A percentile compares a stretch with the other conserved stretches of the same genome.
These are phyloP conservation scores for Rhynchotus rufescens DNA, from an alignment of 2,797 vertebrate genomes.

Conservation along the genomic window DNA sequence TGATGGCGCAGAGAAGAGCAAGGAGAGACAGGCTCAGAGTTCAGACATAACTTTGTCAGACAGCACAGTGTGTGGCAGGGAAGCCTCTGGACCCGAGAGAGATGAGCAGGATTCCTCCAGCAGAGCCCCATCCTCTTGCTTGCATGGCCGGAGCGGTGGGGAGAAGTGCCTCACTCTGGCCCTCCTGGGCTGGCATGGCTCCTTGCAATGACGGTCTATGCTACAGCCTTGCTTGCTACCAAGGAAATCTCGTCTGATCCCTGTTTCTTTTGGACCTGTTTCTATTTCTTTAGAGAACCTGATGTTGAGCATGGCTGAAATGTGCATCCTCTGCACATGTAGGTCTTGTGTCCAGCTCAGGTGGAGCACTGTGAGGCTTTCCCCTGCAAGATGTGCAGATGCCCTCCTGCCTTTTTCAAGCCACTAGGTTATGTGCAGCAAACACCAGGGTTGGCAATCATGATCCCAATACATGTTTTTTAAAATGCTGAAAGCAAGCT, in stretches of 20 bases:
- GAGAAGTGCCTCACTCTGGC: neutral
- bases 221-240: neutral
- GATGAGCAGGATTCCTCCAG: neutral
- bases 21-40: neutral
- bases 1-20: neutral
- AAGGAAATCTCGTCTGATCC: neutral
- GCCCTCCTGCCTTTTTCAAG: neutral
- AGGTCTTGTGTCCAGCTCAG: neutral
- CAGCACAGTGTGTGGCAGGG: neutral
- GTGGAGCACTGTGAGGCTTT: slow-evolving; percentile 15
- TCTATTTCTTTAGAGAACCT: neutral
- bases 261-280: neutral
- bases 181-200: neutral
- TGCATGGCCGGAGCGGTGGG: neutral
- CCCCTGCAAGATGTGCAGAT: neutral
- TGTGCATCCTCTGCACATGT: neutral
- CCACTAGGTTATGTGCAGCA: neutral
- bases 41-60: neutral
- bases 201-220: fast-evolving
- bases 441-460: neutral
- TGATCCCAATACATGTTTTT: neutral
- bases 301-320: neutral
- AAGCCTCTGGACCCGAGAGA: neutral
- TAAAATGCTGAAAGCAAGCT: slow-evolving; percentile 31
- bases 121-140: neutral